Evolutionary conservation across 2,888 invertebrate genomes (phyloP), one percentile per base, ranked within the genome.

Genomic region (Cryptosula pallasiana): DNA sequence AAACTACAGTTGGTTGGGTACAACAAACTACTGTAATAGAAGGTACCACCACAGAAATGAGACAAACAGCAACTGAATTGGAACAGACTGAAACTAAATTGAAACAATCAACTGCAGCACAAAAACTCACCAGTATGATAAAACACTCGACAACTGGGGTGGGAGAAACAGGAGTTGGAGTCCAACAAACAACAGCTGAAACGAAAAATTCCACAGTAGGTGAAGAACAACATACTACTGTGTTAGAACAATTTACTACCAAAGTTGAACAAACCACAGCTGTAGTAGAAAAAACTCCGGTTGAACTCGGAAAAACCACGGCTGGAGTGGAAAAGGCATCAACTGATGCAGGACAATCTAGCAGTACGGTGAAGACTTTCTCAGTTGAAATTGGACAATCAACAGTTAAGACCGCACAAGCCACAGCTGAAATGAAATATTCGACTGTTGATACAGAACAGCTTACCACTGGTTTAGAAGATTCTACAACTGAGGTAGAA

Each of bases 41-140:
- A 55, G n/a, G 25, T 5, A 5, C 55, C 5, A 55, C 55, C 16
- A 55, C 55, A 55, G n/a, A 55, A n/a, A 25, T n/a, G 9, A 55
- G 55, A 55, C 16, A 20, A n/a, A 55, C 55, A 55, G 25, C 55
- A 23, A 55, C 55, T 55, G 55, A 55, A 55, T 55, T n/a, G 9
- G 25, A n/a, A n/a, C n/a, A n/a, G n/a, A n/a, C n/a, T 23, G 25
- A 20, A 20, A 16, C 23, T 55, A 3, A 5, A 55, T 20, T 23
- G 25, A 25, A 55, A 55, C 55, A 55, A 55, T 20, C 55, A 55
- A 25, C 9, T 23, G 5, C 55, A n/a, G 25, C 55, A 16, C n/a
- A n/a, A n/a, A n/a, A n/a, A n/a, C n/a, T n/a, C n/a, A 55, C 55
- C 55, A 55, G 25, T n/a, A 16, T 20, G 25, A 5, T 16, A 20